Conservation (phyloP, 2,113 vertebrate species). For the Mobula hypostoma region DNA sequence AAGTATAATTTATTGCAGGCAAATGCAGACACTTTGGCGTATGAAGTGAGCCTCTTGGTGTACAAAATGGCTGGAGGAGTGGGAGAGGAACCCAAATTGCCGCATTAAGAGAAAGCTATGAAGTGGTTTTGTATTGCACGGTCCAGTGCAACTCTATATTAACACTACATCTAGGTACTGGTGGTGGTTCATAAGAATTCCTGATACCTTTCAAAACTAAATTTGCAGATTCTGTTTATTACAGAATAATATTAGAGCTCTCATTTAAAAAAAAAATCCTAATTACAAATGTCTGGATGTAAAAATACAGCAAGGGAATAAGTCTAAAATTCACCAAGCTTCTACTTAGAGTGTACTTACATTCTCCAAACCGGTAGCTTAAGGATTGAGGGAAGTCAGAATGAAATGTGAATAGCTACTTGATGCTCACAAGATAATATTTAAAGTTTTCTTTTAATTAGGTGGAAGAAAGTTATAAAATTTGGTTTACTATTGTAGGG, state of each 20-base stretch:
- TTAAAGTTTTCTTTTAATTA: neutral
- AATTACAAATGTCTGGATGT: neutral
- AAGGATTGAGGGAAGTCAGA: neutral
- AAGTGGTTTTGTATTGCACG: neutral
- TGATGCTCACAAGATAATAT: neutral
- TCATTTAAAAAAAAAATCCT: neutral
- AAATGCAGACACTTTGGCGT: conserved; percentile 72
- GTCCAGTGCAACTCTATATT: neutral
- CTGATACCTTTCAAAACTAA: neutral
- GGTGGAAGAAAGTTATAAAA: neutral
- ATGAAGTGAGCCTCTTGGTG: conserved; percentile 80
- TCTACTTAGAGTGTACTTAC: neutral
- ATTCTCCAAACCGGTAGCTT: neutral
- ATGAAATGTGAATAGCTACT: neutral
- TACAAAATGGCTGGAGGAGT: conserved; percentile 76
- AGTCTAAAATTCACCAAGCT: neutral
- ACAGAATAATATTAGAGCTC: neutral
- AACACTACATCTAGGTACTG: neutral
- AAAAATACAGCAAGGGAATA: neutral
- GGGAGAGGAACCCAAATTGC: conserved; percentile 68
- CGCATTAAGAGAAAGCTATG: conserved; percentile 42
- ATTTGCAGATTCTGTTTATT: neutral
- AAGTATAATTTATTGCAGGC: conserved; percentile 59
- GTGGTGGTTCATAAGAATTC: neutral
- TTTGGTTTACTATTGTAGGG: neutral